These are phyloP conservation scores for Schrankia costaestrigalis DNA, from an alignment of 2,888 invertebrate genomes.

Conservation along the genomic window DNA sequence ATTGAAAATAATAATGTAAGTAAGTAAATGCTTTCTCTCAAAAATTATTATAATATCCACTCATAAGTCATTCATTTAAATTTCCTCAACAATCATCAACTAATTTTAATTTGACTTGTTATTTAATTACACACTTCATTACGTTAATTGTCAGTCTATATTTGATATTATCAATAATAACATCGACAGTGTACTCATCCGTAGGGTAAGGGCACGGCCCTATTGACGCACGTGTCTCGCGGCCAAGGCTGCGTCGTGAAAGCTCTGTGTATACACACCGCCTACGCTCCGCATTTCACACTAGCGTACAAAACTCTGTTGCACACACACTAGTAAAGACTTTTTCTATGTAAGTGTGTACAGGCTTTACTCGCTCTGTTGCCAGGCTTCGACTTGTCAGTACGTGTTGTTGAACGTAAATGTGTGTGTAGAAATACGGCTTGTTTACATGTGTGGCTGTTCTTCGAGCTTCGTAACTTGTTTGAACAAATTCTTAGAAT, in stretches of 20 bases:
- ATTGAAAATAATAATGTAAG: too few relatives aligned
- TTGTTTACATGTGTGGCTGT: conserved; percentile 43
- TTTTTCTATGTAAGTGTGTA: conserved; percentile 10
- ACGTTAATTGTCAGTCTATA: too few relatives aligned
- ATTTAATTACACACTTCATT: too few relatives aligned
- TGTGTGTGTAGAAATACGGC: conserved; percentile 43
- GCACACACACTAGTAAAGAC: conserved; percentile 8
- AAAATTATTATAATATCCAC: too few relatives aligned
- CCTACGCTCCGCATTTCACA: conserved; percentile 46
- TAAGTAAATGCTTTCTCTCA: too few relatives aligned
- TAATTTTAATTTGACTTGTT: too few relatives aligned
- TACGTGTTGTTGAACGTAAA: conserved; percentile 24
- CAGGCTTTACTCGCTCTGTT: conserved; percentile 30
- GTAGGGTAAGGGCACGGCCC: conserved; percentile 49
- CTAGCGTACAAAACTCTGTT: conserved; percentile 9
- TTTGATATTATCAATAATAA: neutral
- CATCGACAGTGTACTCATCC: conserved; percentile 31
- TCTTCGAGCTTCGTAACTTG: conserved; percentile 59
- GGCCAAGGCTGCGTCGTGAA: conserved; percentile 79
- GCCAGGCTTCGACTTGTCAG: conserved; percentile 37
- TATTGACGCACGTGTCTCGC: conserved; percentile 75
- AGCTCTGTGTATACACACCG: conserved; percentile 66
- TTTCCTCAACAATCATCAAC: too few relatives aligned
- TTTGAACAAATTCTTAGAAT: conserved; percentile 74
- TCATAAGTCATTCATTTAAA: too few relatives aligned